Conservation (phyloP, 2,797 vertebrate species). For the Cossypha heuglini region DNA sequence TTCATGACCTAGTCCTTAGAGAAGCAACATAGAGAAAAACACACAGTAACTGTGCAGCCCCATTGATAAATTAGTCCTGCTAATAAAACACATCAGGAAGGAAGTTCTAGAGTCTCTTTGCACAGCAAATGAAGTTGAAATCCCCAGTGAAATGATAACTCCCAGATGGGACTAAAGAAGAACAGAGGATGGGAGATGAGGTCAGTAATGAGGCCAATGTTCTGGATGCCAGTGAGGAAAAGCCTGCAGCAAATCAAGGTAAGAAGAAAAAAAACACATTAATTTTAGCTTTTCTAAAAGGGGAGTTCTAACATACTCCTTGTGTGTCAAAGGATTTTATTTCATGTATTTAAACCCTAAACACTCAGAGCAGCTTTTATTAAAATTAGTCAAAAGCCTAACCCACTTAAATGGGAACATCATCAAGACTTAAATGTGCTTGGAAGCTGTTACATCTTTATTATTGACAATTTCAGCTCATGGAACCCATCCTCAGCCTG, state of each 20-base stretch:
- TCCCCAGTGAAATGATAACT: background rate
- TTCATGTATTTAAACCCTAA: background rate
- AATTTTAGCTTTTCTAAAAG: background rate
- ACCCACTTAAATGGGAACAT: slow-evolving; percentile 22
- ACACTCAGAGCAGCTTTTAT: slow-evolving; percentile 19
- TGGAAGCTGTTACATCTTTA: slow-evolving; percentile 44
- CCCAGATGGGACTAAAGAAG: background rate
- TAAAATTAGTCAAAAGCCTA: slow-evolving; percentile 8
- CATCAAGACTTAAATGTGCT: slow-evolving; percentile 17
- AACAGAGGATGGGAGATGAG: background rate
- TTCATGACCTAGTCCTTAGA: background rate
- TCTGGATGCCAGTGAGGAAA: fast-evolving
- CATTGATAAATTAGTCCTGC: background rate
- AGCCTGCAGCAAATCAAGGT: background rate
- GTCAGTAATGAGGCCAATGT: background rate
- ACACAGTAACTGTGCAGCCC: background rate
- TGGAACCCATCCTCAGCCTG: slow-evolving; percentile 16
- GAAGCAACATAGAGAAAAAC: background rate
- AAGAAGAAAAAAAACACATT: background rate
- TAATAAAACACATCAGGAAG: background rate
- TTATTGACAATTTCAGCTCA: slow-evolving; percentile 33
- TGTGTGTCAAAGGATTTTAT: background rate
- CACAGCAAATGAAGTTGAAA: background rate
- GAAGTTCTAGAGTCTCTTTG: background rate
- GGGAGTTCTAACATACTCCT: background rate